These are phyloP conservation scores for zebrafish (Danio rerio) DNA, from an alignment of 2,113 vertebrate genomes.

Conservation along the genomic window DNA sequence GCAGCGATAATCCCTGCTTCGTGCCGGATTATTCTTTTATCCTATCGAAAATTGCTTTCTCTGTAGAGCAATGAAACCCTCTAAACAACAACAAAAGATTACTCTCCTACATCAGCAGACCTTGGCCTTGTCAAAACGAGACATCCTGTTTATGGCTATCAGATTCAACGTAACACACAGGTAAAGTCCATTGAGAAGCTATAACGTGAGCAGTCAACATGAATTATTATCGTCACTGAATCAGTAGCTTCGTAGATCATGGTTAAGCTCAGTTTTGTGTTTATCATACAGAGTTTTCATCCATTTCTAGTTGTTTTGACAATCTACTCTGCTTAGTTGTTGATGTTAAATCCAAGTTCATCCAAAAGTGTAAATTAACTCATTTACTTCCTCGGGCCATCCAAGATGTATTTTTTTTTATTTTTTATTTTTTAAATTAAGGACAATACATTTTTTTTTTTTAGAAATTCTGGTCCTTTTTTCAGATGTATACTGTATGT, in stretches of 20 bases:
- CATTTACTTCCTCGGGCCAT: too few species aligned
- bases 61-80: constrained; percentile 68
- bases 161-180: constrained; percentile 47
- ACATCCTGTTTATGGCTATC: constrained; percentile 48
- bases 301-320: not conserved
- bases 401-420: too few species aligned
- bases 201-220: not conserved
- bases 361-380: too few species aligned
- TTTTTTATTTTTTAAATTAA: too few species aligned
- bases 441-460: too few species aligned
- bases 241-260: too few species aligned
- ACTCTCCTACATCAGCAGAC: constrained; percentile 49
- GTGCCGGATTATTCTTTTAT: constrained; percentile 74
- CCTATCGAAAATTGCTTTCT: constrained; percentile 77
- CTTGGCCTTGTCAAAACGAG: constrained; percentile 40
- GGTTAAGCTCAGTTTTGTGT: too few species aligned
- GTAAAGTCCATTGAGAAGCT: not conserved
- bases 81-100: constrained; percentile 76
- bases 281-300: too few species aligned
- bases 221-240: not conserved
- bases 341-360: not conserved
- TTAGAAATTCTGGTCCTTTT: too few species aligned
- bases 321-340: not conserved
- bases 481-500: too few species aligned
- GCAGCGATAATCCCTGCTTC: constrained; percentile 76